phyloP scores from a whole-genome alignment of 2,797 vertebrate species.

The Mionectes olivaceus region DNA sequence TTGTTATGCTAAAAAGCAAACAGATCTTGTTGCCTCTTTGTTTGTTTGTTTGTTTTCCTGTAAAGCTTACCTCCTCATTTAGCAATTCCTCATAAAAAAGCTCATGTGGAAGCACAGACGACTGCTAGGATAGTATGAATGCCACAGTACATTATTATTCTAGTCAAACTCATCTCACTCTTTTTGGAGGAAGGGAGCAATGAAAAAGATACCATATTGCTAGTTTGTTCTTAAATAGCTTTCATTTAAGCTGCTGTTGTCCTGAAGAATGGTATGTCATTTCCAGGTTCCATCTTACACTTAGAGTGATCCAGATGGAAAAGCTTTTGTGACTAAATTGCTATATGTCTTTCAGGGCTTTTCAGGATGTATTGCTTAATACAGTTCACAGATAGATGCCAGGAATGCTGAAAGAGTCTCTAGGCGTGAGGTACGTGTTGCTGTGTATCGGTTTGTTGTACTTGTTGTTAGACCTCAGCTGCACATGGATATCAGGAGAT shows the following conservation, averaged over 20 bases:
- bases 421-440: rapidly evolving
- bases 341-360: neutral
- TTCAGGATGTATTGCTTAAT: neutral
- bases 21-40: neutral
- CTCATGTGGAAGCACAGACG: neutral
- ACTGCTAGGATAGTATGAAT: neutral
- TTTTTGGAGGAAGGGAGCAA: neutral
- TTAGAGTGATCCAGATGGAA: rapidly evolving
- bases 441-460: neutral
- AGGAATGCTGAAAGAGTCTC: neutral
- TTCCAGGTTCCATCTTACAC: neutral
- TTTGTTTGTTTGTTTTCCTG: neutral
- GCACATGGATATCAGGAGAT: neutral
- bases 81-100: neutral
- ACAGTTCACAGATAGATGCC: rapidly evolving
- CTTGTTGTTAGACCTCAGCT: neutral
- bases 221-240: neutral
- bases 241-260: neutral
- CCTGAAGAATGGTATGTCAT: neutral
- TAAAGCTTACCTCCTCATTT: neutral
- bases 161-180: neutral
- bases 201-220: neutral
- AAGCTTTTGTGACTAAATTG: neutral
- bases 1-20: neutral
- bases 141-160: neutral